Conservation (phyloP, 2,113 vertebrate genomes). For the Sylvilagus bachmani region DNA sequence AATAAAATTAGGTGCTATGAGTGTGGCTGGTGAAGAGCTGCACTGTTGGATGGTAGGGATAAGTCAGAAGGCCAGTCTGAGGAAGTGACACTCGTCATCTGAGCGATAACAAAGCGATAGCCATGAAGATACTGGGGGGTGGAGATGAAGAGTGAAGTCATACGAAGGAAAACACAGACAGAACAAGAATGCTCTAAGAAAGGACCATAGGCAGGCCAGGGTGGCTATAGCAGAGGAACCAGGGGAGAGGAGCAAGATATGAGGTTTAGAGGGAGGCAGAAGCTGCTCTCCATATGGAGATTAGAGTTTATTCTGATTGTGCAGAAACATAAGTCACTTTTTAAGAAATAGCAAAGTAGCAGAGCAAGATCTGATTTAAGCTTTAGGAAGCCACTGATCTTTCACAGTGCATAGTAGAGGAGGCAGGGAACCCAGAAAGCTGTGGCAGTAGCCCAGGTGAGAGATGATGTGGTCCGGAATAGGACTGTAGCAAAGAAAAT, state of each 20-base stretch:
- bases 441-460: not conserved
- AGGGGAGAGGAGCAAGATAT: not conserved
- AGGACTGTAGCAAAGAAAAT: not conserved
- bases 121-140: not conserved
- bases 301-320: not conserved
- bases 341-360: not conserved
- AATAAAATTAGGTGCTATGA: not conserved
- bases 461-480: not conserved
- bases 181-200: not conserved
- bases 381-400: not conserved
- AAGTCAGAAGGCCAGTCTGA: not conserved
- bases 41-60: not conserved
- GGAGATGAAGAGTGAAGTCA: not conserved
- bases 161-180: not conserved
- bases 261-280: not conserved
- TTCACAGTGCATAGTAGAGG: not conserved
- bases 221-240: fast-evolving
- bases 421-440: not conserved
- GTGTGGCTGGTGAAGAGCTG: not conserved
- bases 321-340: not conserved
- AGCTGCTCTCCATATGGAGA: not conserved
- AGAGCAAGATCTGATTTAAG: not conserved
- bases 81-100: not conserved
- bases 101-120: not conserved
- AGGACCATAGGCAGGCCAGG: not conserved